These are phyloP conservation scores for Sardina pilchardus DNA, from an alignment of 2,113 vertebrate species.

Conservation along the genomic window DNA sequence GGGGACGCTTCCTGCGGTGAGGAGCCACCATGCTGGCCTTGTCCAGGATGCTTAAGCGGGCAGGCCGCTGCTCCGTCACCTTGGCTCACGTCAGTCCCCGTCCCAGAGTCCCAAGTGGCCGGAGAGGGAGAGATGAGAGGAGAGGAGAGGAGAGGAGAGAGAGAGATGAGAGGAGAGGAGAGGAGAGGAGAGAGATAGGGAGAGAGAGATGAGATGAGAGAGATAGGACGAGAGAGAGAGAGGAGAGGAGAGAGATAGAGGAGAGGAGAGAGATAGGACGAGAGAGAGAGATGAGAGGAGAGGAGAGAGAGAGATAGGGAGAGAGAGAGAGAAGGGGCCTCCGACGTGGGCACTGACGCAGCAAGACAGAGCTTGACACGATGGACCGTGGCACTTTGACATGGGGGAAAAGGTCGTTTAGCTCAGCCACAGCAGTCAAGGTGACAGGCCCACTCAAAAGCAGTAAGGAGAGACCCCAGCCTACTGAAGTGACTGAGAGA, in stretches of 20 bases:
- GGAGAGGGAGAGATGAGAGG: constrained; percentile 18
- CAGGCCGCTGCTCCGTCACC: constrained; percentile 53
- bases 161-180: background rate
- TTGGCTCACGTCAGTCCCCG: constrained; percentile 57
- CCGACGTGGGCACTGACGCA: constrained; percentile 37
- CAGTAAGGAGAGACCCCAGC: constrained; percentile 38
- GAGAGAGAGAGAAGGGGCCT: background rate
- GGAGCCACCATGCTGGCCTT: constrained; percentile 17
- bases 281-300: background rate
- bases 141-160: background rate
- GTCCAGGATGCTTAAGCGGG: constrained; percentile 25
- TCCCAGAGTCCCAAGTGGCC: constrained; percentile 43
- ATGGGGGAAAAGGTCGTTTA: constrained; percentile 56
- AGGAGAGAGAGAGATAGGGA: background rate
- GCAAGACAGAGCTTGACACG: constrained; percentile 44
- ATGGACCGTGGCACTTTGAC: constrained; percentile 55
- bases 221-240: constrained; percentile 1
- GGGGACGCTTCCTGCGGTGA: constrained; percentile 23
- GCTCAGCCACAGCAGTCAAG: constrained; percentile 26
- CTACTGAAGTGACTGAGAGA: background rate
- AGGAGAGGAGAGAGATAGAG: constrained; percentile 15
- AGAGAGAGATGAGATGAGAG: background rate
- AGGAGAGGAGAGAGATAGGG: too few relatives aligned
- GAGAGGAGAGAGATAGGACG: background rate
- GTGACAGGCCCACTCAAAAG: constrained; percentile 60